Base-by-base conservation (phyloP, 2,113 vertebrate genomes). In the Felis chaus region DNA sequence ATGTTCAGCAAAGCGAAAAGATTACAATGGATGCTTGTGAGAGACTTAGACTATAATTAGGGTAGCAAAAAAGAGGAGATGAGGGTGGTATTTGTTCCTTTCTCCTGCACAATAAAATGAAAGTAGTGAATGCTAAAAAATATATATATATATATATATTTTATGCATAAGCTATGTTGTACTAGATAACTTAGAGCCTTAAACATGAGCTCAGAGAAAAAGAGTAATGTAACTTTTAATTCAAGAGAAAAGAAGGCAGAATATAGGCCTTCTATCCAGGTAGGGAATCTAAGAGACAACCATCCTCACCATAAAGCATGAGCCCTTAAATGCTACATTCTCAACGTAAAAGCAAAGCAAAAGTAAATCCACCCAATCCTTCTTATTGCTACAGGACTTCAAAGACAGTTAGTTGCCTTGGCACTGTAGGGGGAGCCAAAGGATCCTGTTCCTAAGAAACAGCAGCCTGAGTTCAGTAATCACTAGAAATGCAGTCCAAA, bases 191-290 rank as follows among this genome's bases (percentile, higher is more conserved):
- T 69, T 33, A 86, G 66, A 96, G 41, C 5, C 11, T 73, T 93
- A 55, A 96, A 45, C 33, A 87, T 89, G 50, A 94, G 93, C 41
- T 86, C 19, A 95, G n/a, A 85, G 31, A 29, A 91, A 88, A 96
- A 71, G 2, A 61, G 41, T 91, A 68, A 91, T 16, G 31, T 12
- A 66, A n/a, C 23, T 66, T 97, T 95, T 73, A 95, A 87, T 89
- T 89, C n/a, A 89, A 91, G 33, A 83, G 18, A 15, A 86, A 91
- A 89, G 50, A 86, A 76, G 53, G 41, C 82, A 68, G n/a, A 69
- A 21, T 65, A n/a, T 50, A 89, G 50, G 27, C 12, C 63, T 81
- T 29, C 31, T 45, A 9, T 25, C 84, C 79, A 93, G 4, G 63
- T 27, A 85, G 4, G 6, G 45, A 92, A 92, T 89, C 29, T 57